Conservation (phyloP, 2,113 vertebrate genomes). For the Prunella himalayana region DNA sequence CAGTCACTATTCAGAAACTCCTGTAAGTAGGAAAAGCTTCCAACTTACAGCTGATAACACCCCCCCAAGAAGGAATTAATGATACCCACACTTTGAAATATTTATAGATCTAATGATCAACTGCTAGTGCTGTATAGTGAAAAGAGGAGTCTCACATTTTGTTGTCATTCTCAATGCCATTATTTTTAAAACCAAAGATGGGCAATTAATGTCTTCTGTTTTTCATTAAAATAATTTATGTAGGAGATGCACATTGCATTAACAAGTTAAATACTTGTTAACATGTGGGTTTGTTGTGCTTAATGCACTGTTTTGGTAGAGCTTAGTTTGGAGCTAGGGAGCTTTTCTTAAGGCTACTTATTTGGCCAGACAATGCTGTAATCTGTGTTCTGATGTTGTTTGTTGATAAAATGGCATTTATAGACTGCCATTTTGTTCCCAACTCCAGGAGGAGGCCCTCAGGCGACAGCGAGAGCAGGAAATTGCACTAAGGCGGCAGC, state of each 20-base stretch:
- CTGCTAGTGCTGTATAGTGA: neutral
- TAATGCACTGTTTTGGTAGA: neutral
- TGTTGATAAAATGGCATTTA: neutral
- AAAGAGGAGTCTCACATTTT: neutral
- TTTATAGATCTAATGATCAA: neutral
- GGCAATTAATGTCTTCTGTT: neutral
- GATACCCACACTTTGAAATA: neutral
- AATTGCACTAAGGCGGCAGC: slow-evolving; percentile 85
- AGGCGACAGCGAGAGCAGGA: slow-evolving; percentile 82
- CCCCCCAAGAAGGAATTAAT: neutral
- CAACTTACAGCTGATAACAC: neutral
- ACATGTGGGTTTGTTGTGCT: neutral
- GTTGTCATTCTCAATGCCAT: neutral
- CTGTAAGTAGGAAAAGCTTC: neutral
- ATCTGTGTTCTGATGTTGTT: neutral
- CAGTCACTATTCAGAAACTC: neutral
- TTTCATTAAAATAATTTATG: neutral
- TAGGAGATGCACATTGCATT: neutral
- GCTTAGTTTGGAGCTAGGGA: neutral
- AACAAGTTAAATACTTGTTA: neutral
- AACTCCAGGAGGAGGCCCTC: slow-evolving; percentile 77
- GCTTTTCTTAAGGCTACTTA: neutral
- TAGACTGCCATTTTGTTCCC: neutral
- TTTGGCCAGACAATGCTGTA: neutral
- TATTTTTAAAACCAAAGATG: neutral